Evolutionary conservation across 1,140 invertebrate genomes (phyloP), one percentile per base, ranked within the genome.

Genomic region (Sogatella furcifera): DNA sequence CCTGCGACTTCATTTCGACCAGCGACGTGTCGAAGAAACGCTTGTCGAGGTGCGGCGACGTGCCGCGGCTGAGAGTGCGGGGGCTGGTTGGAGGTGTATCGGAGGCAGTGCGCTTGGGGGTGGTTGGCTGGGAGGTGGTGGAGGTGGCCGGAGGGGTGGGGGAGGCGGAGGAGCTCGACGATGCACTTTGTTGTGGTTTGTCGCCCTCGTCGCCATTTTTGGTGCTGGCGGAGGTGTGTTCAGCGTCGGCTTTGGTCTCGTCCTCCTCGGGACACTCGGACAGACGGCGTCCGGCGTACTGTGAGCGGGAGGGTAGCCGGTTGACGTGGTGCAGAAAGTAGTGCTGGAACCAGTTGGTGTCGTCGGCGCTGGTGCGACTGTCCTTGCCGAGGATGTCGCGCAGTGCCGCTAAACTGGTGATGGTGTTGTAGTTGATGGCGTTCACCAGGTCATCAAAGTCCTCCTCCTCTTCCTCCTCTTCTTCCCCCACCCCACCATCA

Each of bases 231-330:
- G 57, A 9, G 38, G 62, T 62, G 55, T 69, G 74, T 67, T 74
- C 76, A 54, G 80, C 83, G 52, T 86, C 85, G 57, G 84, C 81
- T 34, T 85, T 83, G 14, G 59, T 52, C 70, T 90, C 88, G 66
- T 89, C 86, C 73, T 89, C 88, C 67, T 90, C 88, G 31, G 84
- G 80, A 69, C 88, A 90, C 71, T 90, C 85, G 6, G 87, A 89
- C 54, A 90, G 70, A 2, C 88, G 78, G n/a, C 88, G 77, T 3
- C 60, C 61, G 21, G 62, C 42, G 24, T 57, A 60, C 34, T 68
- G 65, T 34, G 54, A 61, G 43, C 79, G 73, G 52, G 80, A 82
- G 3, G 82, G 82, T 38, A 84, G 67, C 55, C 81, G 76, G 70
- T 84, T 85, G 49, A 83, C 82, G 66, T 86, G 84, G 52, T 83